Percentiles rank a stretch among this genome's conserved stretches.
phyloP scores from a whole-genome alignment of 2,888 invertebrate species.

The Syrphus vitripennis region DNA sequence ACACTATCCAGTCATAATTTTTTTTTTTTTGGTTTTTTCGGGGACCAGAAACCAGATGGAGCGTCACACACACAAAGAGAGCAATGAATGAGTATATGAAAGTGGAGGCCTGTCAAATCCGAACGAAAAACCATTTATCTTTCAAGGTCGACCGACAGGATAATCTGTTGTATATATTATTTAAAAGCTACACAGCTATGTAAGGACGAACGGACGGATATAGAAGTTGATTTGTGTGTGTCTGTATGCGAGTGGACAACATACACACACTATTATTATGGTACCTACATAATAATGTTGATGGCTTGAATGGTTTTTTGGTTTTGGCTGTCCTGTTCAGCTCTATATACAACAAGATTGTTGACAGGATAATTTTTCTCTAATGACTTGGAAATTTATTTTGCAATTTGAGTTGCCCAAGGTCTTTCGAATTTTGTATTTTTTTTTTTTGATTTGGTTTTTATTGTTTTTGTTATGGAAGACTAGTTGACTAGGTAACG shows the following conservation, averaged over 20 bases:
- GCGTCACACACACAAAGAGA: not conserved
- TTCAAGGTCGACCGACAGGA: slow-evolving; percentile 43
- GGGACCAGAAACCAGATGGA: not conserved
- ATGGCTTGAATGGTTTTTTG: not conserved
- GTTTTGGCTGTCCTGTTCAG: not conserved
- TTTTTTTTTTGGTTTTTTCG: not conserved
- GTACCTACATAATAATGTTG: no score
- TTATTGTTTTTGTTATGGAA: slow-evolving; percentile 13
- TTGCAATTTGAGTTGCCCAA: slow-evolving; percentile 18
- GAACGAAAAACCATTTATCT: slow-evolving; percentile 52
- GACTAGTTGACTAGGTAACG: not conserved
- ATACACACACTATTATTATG: no score
- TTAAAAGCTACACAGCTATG: slow-evolving; percentile 15
- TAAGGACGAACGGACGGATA: not conserved
- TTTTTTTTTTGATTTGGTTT: not conserved
- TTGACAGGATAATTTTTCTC: slow-evolving; percentile 57
- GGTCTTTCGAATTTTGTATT: not conserved
- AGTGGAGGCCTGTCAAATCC: slow-evolving; percentile 14
- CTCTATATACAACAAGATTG: slow-evolving; percentile 7
- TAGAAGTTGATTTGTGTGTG: not conserved
- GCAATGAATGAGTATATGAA: not conserved
- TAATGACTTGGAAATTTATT: slow-evolving; percentile 43
- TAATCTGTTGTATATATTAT: slow-evolving; percentile 17
- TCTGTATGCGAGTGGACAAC: not conserved
- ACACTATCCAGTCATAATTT: slow-evolving; percentile 8